Percentiles rank a stretch among this genome's conserved stretches.
These are phyloP conservation scores for Ceyx cyanopectus DNA, from an alignment of 2,113 vertebrate species.

Conservation along the genomic window DNA sequence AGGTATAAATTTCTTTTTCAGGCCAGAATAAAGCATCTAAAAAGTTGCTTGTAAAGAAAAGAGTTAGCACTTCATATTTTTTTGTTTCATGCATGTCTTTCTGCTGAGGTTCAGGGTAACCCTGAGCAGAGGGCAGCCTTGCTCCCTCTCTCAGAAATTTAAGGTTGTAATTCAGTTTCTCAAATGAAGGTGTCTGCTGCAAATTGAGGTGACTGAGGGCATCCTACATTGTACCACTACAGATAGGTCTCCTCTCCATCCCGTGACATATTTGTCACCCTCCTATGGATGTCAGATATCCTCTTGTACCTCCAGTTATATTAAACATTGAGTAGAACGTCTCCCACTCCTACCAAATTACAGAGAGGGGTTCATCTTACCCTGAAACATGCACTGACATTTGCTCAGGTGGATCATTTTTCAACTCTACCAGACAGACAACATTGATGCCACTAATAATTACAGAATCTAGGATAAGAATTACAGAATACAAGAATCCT, in stretches of 20 bases:
- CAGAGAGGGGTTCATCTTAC: neutral
- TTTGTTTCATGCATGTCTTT: neutral
- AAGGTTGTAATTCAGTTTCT: neutral
- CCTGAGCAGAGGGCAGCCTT: neutral
- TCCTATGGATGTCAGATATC: neutral
- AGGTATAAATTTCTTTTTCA: neutral
- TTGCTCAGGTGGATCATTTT: neutral
- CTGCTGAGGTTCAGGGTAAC: neutral
- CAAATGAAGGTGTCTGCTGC: neutral
- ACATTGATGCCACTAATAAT: accelerated
- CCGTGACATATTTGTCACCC: neutral
- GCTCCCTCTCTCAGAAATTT: neutral
- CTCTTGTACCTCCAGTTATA: neutral
- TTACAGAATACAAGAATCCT: neutral
- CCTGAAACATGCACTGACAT: neutral
- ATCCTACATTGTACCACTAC: accelerated
- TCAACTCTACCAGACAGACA: neutral
- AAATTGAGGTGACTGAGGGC: neutral
- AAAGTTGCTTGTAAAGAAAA: neutral
- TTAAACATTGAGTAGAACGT: neutral
- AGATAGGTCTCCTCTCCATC: neutral
- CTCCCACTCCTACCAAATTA: neutral
- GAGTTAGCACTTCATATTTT: neutral
- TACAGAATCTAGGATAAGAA: neutral
- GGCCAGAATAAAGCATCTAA: neutral